Evolutionary conservation across 2,888 invertebrate species (phyloP), one percentile per base, ranked within the genome.

Genomic region (Eupithecia inturbata): DNA sequence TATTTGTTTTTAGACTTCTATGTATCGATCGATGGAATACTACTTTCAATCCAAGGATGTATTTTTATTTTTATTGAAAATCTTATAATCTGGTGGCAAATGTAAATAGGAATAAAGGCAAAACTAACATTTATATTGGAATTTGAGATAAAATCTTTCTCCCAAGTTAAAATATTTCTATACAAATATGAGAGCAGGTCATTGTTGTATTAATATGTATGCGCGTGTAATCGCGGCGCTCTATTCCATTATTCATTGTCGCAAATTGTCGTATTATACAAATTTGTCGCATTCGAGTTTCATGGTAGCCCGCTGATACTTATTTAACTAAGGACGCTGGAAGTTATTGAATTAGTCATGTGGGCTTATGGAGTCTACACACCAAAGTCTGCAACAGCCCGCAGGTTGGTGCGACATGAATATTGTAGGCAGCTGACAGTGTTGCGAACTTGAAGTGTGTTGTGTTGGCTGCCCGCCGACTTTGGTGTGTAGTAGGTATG

Each of bases 251-350:
- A 93, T 93, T 92, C 93, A 93, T 89, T 64, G 80, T 83, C 83
- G 89, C 90, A 91, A 91, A 93, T 92, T 91, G 92, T 91, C 88
- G 89, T 91, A 91, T 92, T 92, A 92, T 92, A 89, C 91, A 89
- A 87, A 92, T 91, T 92, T 90, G 92, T 91, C 92, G 87, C 85
- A 77, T 72, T 41, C 31, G 45, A 12, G 41, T 16, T 67, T 41
- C 22, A 67, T n/a, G 41, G 67, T 57, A 26, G 57, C 26, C 57
- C 57, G 1, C 57, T 14, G 57, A 22, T 57, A 26, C 22, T 26
- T 57, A 2, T 57, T 22, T 57, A 57, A 57, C 12, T 4, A 3
- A 14, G 5, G 14, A 57, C 4, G 22, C 26, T 57, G 12, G 14
- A 6, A 53, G n/a, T n/a, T 12, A 22, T 10, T 53, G 22, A 22